Evolutionary conservation across 2,888 invertebrate genomes (phyloP).

Genomic region (Cephus pulcher): DNA sequence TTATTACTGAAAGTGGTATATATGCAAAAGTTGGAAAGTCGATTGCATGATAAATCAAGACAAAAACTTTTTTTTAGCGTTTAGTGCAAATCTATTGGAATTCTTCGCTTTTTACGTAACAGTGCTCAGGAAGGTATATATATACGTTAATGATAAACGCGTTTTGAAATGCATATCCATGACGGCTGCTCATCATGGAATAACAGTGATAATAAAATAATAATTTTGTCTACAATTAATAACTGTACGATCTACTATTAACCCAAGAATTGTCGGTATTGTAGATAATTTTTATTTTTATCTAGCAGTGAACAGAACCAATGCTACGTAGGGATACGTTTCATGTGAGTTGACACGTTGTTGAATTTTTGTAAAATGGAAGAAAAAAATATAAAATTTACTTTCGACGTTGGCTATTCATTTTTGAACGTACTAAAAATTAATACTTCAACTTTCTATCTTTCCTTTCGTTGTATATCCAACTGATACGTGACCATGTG

Average conservation of each 20-base stretch:
- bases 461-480: background rate
- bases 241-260: background rate
- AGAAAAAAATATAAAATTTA: too few relatives aligned
- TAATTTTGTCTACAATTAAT: background rate
- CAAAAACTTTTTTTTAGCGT: background rate
- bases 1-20: background rate
- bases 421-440: background rate
- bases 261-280: too few relatives aligned
- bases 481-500: background rate
- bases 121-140: background rate
- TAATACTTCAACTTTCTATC: background rate
- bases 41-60: background rate
- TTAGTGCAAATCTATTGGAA: background rate
- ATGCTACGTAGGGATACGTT: background rate
- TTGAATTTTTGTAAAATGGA: too few relatives aligned
- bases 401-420: too few relatives aligned
- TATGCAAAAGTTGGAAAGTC: background rate
- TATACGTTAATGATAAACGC: background rate
- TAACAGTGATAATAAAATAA: background rate
- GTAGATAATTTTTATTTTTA: background rate
- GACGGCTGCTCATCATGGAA: background rate
- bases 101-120: background rate
- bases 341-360: too few relatives aligned
- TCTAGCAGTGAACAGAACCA: background rate
- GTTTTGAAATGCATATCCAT: background rate